These are phyloP conservation scores for Lucilia sericata DNA, from an alignment of 1,140 invertebrate genomes.

Conservation along the genomic window DNA sequence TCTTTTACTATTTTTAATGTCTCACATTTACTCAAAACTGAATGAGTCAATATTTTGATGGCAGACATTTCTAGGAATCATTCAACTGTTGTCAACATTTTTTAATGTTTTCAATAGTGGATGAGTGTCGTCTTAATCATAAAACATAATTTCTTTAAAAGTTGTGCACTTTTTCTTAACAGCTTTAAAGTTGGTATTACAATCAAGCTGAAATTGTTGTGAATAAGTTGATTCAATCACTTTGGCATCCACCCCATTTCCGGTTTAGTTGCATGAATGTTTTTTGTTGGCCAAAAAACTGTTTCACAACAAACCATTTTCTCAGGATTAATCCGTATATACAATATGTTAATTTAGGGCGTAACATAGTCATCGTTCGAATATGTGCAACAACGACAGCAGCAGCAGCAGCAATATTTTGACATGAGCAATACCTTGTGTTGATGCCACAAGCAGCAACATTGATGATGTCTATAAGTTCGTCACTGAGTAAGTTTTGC, in stretches of 20 bases:
- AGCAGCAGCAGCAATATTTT: too few relatives aligned
- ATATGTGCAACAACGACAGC: not conserved
- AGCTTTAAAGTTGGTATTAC: too few relatives aligned
- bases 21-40: not conserved
- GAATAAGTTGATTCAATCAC: slow-evolving; percentile 60
- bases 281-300: not conserved
- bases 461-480: not conserved
- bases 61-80: not conserved
- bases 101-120: not conserved
- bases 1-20: too few relatives aligned
- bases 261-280: slow-evolving; percentile 51
- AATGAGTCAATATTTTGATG: not conserved
- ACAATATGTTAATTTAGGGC: not conserved
- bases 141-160: not conserved
- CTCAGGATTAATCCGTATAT: not conserved
- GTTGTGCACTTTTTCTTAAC: not conserved
- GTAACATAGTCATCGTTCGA: slow-evolving; percentile 11
- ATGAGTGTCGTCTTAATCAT: not conserved
- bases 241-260: slow-evolving; percentile 63
- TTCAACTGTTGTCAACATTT: not conserved
- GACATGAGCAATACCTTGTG: too few relatives aligned
- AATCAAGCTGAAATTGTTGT: too few relatives aligned
- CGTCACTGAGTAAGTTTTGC: not conserved
- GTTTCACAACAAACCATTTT: not conserved
- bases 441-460: too few relatives aligned